These are phyloP conservation scores for Oscheius sp. DNA, from an alignment of 2,888 invertebrate genomes.

Conservation along the genomic window DNA sequence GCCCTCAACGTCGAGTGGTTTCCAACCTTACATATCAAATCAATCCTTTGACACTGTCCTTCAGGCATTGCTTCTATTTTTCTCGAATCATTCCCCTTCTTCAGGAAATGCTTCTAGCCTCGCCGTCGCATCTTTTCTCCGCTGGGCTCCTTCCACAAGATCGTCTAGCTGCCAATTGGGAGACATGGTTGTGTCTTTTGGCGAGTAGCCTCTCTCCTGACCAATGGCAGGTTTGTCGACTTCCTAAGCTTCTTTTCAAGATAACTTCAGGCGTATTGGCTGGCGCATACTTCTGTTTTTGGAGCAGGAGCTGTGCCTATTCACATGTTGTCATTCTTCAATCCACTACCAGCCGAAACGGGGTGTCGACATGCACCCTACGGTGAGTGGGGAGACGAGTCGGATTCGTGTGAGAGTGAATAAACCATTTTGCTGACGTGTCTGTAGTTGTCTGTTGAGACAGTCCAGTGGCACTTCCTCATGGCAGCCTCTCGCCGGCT, in stretches of 20 bases:
- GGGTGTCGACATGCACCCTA: slow-evolving; percentile 17
- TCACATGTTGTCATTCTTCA: slow-evolving; percentile 51
- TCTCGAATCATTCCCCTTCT: not conserved
- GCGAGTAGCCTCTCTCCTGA: slow-evolving; percentile 50
- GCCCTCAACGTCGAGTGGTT: slow-evolving; percentile 28
- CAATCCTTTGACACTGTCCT: slow-evolving; percentile 27
- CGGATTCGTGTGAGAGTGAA: slow-evolving; percentile 17
- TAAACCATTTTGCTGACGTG: slow-evolving; percentile 1
- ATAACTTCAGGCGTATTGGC: slow-evolving; percentile 49
- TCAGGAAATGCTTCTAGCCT: slow-evolving; percentile 51
- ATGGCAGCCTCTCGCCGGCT: slow-evolving; percentile 5
- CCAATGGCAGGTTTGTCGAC: slow-evolving; percentile 52
- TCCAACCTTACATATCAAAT: slow-evolving; percentile 32
- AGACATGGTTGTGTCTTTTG: slow-evolving; percentile 53
- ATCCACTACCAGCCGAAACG: not conserved
- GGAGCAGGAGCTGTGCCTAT: slow-evolving; percentile 51
- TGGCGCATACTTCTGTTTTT: slow-evolving; percentile 49
- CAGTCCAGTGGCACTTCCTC: slow-evolving; percentile 7
- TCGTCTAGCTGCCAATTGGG: slow-evolving; percentile 45
- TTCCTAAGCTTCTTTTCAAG: too few species aligned
- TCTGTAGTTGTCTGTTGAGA: slow-evolving; percentile 1
- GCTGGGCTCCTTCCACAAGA: slow-evolving; percentile 30
- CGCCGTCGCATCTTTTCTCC: slow-evolving; percentile 48
- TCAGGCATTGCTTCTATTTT: not conserved
- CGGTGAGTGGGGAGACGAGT: slow-evolving; percentile 25